phyloP scores from a whole-genome alignment of 2,888 invertebrate species.

The Hyppa rectilinea region DNA sequence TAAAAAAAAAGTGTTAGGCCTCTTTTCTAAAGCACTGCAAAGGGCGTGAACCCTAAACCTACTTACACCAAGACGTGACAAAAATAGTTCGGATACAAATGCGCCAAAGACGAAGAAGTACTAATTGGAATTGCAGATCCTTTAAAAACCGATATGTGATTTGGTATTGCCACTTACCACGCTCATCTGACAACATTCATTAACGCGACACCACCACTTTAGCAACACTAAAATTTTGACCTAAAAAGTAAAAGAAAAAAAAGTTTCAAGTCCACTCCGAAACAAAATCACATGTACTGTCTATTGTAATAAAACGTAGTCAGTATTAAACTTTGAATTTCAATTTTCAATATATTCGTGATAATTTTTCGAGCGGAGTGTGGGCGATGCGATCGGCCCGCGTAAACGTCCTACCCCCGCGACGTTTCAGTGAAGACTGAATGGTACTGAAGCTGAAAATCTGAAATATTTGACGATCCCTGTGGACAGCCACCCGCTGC shows the following conservation, averaged over 20 bases:
- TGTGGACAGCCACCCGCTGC: conserved; percentile 70
- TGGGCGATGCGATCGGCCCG: conserved; percentile 42
- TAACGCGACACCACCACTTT: conserved; percentile 72
- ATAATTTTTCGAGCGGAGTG: conserved; percentile 71
- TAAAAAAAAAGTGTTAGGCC: conserved; percentile 20
- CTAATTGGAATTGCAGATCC: conserved; percentile 31
- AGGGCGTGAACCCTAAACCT: conserved; percentile 40
- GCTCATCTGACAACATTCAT: conserved; percentile 77
- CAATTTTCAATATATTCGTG: conserved; percentile 63
- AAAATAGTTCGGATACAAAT: conserved; percentile 21
- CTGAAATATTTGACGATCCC: conserved; percentile 76
- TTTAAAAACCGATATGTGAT: conserved; percentile 54
- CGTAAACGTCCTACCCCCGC: conserved; percentile 74
- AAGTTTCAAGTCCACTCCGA: conserved; percentile 46
- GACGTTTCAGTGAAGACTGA: conserved; percentile 80
- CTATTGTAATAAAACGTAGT: not conserved
- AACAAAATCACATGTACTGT: conserved; percentile 33
- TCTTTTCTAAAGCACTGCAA: conserved; percentile 29
- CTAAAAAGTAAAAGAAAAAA: conserved; percentile 49
- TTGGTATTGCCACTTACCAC: conserved; percentile 78
- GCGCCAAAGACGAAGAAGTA: not conserved
- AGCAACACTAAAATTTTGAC: conserved; percentile 69
- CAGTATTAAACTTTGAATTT: conserved; percentile 47
- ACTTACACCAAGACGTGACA: conserved; percentile 21
- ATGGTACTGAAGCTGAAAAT: conserved; percentile 70